These are phyloP conservation scores for Geotrypetes seraphini DNA, from an alignment of 2,797 vertebrate genomes.

Conservation along the genomic window DNA sequence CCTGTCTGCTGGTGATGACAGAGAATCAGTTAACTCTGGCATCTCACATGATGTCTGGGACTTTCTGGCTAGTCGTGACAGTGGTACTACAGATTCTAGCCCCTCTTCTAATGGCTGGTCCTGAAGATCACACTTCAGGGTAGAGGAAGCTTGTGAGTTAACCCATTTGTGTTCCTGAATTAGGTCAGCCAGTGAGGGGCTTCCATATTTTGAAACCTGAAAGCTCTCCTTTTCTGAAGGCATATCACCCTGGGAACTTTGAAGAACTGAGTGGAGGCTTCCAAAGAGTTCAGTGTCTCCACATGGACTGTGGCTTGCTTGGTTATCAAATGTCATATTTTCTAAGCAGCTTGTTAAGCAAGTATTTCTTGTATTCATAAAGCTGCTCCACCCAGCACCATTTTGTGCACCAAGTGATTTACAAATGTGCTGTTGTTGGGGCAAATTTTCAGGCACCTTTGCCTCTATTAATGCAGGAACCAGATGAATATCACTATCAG, in stretches of 20 bases:
- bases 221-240: conserved; percentile 25
- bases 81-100: conserved; percentile 39
- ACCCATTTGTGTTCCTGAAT: conserved; percentile 69
- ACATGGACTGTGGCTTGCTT: conserved; percentile 19
- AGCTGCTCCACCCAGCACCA: conserved; percentile 7
- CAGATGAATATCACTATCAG: conserved; percentile 27
- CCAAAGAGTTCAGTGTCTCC: conserved; percentile 42
- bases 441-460: conserved; percentile 17
- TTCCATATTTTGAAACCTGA: conserved; percentile 41
- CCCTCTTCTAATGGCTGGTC: conserved; percentile 27
- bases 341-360: conserved; percentile 47
- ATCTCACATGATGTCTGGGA: conserved; percentile 33
- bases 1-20: conserved; percentile 53
- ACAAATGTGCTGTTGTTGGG: no score
- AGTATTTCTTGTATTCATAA: conserved; percentile 25
- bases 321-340: conserved; percentile 44
- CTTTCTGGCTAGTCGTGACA: conserved; percentile 53
- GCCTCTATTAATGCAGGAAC: conserved; percentile 17
- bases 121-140: conserved; percentile 41
- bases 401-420: conserved; percentile 18
- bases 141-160: conserved; percentile 31
- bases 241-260: conserved; percentile 35
- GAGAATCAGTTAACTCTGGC: conserved; percentile 51
- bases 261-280: conserved; percentile 42
- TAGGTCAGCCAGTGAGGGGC: conserved; percentile 73